phyloP scores from a whole-genome alignment of 2,113 vertebrate species.

The Megalops atlanticus region DNA sequence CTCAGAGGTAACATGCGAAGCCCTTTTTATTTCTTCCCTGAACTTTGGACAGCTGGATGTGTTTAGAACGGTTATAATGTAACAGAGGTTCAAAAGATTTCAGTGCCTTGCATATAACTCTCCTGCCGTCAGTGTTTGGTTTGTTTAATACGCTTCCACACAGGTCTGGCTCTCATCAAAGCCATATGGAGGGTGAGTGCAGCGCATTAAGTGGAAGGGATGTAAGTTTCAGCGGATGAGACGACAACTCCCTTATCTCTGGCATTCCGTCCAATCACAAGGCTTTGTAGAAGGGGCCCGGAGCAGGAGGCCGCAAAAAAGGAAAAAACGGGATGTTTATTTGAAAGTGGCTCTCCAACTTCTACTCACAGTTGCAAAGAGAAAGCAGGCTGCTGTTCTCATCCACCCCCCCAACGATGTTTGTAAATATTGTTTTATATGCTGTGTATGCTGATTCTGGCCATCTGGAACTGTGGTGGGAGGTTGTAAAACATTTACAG shows the following conservation, averaged over 20 bases:
- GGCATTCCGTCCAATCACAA: conserved; percentile 9
- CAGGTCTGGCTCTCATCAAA: conserved; percentile 78
- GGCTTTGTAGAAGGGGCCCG: not conserved
- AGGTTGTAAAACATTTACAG: conserved; percentile 69
- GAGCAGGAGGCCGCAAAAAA: not conserved
- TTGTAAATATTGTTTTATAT: conserved; percentile 35
- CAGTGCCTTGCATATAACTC: conserved; percentile 79
- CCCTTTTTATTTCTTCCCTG: conserved; percentile 74
- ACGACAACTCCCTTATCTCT: conserved; percentile 18
- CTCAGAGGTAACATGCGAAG: conserved; percentile 69
- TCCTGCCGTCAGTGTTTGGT: conserved; percentile 77
- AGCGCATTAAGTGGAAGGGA: conserved; percentile 36
- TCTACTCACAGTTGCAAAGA: not conserved
- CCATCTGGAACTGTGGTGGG: conserved; percentile 63
- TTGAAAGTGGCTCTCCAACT: not conserved
- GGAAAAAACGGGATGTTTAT: not conserved
- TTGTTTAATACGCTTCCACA: conserved; percentile 77
- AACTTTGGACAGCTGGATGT: conserved; percentile 82
- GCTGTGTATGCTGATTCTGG: conserved; percentile 63
- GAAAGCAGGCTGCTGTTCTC: not conserved
- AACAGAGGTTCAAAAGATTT: conserved; percentile 81
- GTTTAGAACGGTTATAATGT: conserved; percentile 81
- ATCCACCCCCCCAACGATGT: not conserved
- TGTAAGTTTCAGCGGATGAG: conserved; percentile 49
- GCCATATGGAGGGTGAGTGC: conserved; percentile 68